Conservation (phyloP, 2,888 invertebrate species). For the Cephus nigrinus region DNA sequence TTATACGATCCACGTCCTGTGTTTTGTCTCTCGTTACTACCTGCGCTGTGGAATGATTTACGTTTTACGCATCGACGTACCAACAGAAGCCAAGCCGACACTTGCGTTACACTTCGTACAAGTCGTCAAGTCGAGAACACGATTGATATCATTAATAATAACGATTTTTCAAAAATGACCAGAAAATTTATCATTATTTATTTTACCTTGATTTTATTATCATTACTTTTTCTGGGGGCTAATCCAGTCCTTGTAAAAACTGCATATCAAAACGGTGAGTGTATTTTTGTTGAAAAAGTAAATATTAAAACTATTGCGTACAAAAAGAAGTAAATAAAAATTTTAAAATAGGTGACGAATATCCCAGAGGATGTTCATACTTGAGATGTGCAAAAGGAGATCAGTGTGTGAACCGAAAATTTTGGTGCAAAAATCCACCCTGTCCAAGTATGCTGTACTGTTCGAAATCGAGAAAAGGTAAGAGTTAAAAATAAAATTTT, state of each 20-base stretch:
- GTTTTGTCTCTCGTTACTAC: constrained; percentile 31
- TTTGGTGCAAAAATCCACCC: constrained; percentile 48
- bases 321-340: neutral
- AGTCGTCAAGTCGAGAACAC: neutral
- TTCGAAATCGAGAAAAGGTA: constrained; percentile 47
- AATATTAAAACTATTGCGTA: neutral
- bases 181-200: neutral
- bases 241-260: neutral
- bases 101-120: neutral
- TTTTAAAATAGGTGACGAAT: constrained; percentile 10
- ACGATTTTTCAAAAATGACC: neutral
- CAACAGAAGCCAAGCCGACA: neutral
- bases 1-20: constrained; percentile 22
- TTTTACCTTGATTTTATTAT: neutral
- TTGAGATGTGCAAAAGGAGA: constrained; percentile 41
- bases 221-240: neutral
- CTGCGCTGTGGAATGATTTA: neutral
- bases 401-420: constrained; percentile 48
- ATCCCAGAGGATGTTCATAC: constrained; percentile 37
- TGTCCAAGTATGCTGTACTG: constrained; percentile 56
- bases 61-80: neutral
- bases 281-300: neutral
- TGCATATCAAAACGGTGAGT: neutral
- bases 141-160: neutral
- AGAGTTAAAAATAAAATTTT: neutral